phyloP scores from a whole-genome alignment of 2,797 vertebrate genomes.

The Gallinago stenura region DNA sequence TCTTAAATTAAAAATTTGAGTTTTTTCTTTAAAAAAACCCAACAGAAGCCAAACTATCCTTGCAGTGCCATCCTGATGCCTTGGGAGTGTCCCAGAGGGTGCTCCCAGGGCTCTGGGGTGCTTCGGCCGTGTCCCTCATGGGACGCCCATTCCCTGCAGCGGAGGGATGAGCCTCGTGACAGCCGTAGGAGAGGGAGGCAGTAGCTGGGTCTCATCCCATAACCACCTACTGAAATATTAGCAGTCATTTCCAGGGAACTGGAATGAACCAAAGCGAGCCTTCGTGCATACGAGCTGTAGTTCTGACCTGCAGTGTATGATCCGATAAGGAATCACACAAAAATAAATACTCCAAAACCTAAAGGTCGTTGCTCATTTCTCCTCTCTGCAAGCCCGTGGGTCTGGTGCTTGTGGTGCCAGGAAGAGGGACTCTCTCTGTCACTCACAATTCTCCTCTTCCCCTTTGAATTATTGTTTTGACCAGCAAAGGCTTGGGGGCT shows the following conservation, averaged over 20 bases:
- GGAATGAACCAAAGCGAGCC: neutral
- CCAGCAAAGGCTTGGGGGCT: neutral
- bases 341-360: slow-evolving; percentile 11
- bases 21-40: neutral
- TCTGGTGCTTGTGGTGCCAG: slow-evolving; percentile 4
- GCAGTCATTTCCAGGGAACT: neutral
- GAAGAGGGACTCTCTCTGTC: neutral
- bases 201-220: neutral
- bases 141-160: neutral
- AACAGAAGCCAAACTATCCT: rapidly evolving
- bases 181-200: neutral
- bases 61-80: neutral
- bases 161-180: neutral
- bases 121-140: neutral
- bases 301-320: neutral
- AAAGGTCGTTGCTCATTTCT: slow-evolving; percentile 13
- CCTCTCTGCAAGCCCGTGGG: neutral
- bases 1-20: neutral
- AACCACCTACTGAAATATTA: neutral
- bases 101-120: neutral
- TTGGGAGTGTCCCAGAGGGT: neutral
- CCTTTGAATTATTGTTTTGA: slow-evolving; percentile 25
- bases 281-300: neutral
- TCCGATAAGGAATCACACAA: neutral
- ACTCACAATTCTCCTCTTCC: slow-evolving; percentile 24